Evolutionary conservation across 2,113 vertebrate species (phyloP).

Genomic region (Rhabdornis inornatus): DNA sequence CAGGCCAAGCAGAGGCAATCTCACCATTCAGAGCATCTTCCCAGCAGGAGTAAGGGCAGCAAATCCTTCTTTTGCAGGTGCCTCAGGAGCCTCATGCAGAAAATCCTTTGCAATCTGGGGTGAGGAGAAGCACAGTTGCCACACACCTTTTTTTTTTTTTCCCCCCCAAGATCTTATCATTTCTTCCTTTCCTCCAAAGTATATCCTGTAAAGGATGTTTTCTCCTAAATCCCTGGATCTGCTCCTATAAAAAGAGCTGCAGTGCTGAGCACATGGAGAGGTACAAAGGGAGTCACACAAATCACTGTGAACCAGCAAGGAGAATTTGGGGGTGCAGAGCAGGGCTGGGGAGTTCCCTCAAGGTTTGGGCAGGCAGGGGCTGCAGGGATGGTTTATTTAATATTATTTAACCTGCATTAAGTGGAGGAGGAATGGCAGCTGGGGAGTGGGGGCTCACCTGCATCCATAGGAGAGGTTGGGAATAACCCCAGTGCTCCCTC

Average conservation of each 20-base stretch:
- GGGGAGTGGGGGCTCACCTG: neutral
- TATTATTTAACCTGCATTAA: neutral
- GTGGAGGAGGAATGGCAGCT: neutral
- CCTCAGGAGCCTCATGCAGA: neutral
- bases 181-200: neutral
- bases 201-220: neutral
- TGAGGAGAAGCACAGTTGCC: neutral
- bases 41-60: neutral
- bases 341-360: neutral
- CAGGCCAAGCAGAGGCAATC: neutral
- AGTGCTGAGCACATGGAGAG: neutral
- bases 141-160: neutral
- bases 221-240: neutral
- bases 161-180: neutral
- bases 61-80: neutral
- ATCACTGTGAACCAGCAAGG: accelerated
- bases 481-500: neutral
- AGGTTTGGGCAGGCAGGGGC: neutral
- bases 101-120: neutral
- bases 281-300: accelerated
- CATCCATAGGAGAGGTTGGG: neutral
- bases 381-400: neutral
- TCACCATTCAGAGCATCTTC: neutral
- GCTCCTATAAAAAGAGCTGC: neutral
- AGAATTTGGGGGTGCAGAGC: neutral